These are phyloP conservation scores for Meleagris gallopavo DNA, from an alignment of 2,113 vertebrate genomes.

Conservation along the genomic window DNA sequence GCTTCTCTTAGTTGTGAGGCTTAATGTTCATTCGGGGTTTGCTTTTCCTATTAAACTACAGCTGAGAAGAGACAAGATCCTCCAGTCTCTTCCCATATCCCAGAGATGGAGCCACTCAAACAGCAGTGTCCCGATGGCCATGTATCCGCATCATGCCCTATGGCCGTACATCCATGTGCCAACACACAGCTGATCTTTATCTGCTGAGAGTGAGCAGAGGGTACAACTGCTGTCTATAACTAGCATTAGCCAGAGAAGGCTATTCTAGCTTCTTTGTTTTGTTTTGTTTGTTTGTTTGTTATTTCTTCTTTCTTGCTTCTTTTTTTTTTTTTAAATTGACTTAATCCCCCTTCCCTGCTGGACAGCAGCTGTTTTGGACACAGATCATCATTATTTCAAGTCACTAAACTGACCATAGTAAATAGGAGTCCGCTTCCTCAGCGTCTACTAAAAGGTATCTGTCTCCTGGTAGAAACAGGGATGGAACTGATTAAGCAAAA, in stretches of 20 bases:
- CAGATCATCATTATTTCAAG: background rate
- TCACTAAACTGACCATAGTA: background rate
- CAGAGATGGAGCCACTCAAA: background rate
- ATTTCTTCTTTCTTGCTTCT: background rate
- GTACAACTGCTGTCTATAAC: background rate
- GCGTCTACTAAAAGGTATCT: background rate
- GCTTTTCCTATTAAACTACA: background rate
- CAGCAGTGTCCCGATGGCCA: background rate
- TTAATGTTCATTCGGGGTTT: background rate
- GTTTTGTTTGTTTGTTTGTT: background rate
- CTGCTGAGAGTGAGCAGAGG: background rate
- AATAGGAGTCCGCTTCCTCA: background rate
- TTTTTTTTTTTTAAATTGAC: background rate
- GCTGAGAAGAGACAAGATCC: background rate
- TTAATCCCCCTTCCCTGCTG: background rate
- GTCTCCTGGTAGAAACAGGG: background rate
- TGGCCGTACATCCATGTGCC: background rate
- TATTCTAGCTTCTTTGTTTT: background rate
- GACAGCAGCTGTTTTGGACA: background rate
- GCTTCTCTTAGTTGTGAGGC: background rate
- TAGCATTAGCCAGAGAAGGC: background rate
- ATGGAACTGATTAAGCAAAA: background rate
- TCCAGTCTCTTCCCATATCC: background rate
- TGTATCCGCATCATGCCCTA: fast-evolving
- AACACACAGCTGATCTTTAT: background rate